phyloP scores from a whole-genome alignment of 2,888 invertebrate species.

The Tinea trinotella region DNA sequence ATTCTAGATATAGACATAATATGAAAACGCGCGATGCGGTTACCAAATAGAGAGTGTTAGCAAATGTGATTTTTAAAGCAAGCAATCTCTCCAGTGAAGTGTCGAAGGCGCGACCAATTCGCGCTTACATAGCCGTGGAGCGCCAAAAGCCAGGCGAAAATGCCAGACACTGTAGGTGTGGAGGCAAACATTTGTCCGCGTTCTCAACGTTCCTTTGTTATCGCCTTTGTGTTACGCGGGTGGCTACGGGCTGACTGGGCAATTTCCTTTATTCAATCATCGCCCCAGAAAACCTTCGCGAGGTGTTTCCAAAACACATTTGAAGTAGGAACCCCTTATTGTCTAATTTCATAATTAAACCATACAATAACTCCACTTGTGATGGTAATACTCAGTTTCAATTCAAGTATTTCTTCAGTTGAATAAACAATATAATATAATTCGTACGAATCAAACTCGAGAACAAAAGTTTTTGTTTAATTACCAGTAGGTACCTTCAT shows the following conservation, averaged over 20 bases:
- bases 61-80: constrained; percentile 8
- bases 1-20: no score
- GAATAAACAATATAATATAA: no score
- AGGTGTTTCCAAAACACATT: constrained; percentile 20
- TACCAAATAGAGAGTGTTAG: not conserved
- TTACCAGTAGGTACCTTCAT: no score
- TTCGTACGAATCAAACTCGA: no score
- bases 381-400: not conserved
- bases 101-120: constrained; percentile 20
- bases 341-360: constrained; percentile 6
- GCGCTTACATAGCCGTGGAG: constrained; percentile 18
- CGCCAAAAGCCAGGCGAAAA: constrained; percentile 22
- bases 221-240: constrained; percentile 24
- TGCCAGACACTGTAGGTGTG: constrained; percentile 23
- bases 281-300: constrained; percentile 22
- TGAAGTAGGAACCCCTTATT: constrained; percentile 1
- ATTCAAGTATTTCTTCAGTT: no score
- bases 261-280: constrained; percentile 41
- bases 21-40: no score
- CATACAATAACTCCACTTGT: not conserved
- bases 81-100: constrained; percentile 3
- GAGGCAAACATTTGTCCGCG: constrained; percentile 30
- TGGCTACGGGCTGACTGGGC: constrained; percentile 29
- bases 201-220: constrained; percentile 30
- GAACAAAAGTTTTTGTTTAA: no score